Evolutionary conservation across 2,888 invertebrate genomes (phyloP).

Genomic region (Spatulosminthurus flaviceps): DNA sequence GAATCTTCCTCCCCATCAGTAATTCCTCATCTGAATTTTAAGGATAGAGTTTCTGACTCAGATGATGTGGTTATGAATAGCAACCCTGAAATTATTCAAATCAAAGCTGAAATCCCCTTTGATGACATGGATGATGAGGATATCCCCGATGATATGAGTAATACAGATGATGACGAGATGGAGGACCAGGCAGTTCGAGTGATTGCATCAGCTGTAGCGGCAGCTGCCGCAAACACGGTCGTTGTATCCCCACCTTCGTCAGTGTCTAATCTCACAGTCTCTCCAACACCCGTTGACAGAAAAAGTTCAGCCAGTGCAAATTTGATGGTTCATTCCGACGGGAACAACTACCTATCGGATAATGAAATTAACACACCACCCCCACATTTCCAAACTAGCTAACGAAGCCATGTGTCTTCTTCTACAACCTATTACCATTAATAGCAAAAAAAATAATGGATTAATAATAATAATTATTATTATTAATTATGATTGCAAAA

Average conservation of each 20-base stretch:
- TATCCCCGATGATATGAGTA: slow-evolving; percentile 41
- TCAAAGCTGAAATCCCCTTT: slow-evolving; percentile 59
- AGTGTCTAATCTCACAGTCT: slow-evolving; percentile 66
- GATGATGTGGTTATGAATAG: slow-evolving; percentile 23
- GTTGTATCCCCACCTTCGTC: slow-evolving; percentile 67
- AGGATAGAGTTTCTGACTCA: background rate
- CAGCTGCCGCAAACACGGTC: slow-evolving; percentile 75
- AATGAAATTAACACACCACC: slow-evolving; percentile 61
- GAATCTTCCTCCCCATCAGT: slow-evolving; percentile 42
- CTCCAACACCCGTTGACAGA: background rate
- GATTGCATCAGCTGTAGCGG: slow-evolving; percentile 84
- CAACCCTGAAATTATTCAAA: slow-evolving; percentile 59
- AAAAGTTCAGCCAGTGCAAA: slow-evolving; percentile 65
- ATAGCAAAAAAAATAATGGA: background rate
- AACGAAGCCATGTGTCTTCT: slow-evolving; percentile 5
- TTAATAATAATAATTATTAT: no score
- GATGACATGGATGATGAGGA: slow-evolving; percentile 57
- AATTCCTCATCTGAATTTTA: slow-evolving; percentile 29
- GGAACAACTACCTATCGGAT: slow-evolving; percentile 61
- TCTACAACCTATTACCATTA: background rate
- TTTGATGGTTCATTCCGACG: slow-evolving; percentile 43
- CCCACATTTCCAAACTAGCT: slow-evolving; percentile 57
- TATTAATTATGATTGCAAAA: background rate
- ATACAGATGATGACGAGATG: slow-evolving; percentile 38
- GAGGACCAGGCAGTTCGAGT: slow-evolving; percentile 69